Base-by-base conservation (phyloP, 2,797 vertebrate species). In the Macropodus opercularis region DNA sequence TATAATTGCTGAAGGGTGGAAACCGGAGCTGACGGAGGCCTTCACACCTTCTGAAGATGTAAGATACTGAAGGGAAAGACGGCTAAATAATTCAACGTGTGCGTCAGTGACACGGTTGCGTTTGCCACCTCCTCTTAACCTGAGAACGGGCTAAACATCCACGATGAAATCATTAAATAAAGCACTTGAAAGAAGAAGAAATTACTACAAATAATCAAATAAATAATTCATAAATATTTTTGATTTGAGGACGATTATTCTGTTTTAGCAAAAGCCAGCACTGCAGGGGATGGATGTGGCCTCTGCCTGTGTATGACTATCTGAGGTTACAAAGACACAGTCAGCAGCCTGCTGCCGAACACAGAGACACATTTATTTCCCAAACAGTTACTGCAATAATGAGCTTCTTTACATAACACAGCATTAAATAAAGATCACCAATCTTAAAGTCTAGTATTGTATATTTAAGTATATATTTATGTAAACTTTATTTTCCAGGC, bases 31-130 rank as follows among this genome's bases (percentile, higher is more conserved):
- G 64, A 34, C 34, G 50, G 41, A 39, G 36, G 35, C 14, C 65
- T 55, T 57, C 60, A 24, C 55, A 66, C 57, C 63, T 75, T 46
- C 17, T 15, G 44, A 74, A 77, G 69, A 85, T 62, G 36, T 35
- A 72, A 70, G 56, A 69, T 65, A 60, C 64, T 55, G 44, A 58
- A 80, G 58, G 59, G 69, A 49, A 58, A 74, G 38, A 34, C 39
- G 70, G 48, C n/a, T 91, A 59, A 91, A 93, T 92, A 84, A 92
- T 90, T 91, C 61, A 91, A 49, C 58, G 59, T 56, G 54, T 51
- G 64, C 5, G 21, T 35, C 42, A 43, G 53, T 32, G 34, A 75
- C 53, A 54, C 41, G 36, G 61, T 29, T 38, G 41, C 36, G 55
- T 31, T 14, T 65, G 19, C 36, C 46, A 39, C 35, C 38, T 27